These are phyloP conservation scores for Spea multiplicata DNA, from an alignment of 2,113 vertebrate species.

Conservation along the genomic window DNA sequence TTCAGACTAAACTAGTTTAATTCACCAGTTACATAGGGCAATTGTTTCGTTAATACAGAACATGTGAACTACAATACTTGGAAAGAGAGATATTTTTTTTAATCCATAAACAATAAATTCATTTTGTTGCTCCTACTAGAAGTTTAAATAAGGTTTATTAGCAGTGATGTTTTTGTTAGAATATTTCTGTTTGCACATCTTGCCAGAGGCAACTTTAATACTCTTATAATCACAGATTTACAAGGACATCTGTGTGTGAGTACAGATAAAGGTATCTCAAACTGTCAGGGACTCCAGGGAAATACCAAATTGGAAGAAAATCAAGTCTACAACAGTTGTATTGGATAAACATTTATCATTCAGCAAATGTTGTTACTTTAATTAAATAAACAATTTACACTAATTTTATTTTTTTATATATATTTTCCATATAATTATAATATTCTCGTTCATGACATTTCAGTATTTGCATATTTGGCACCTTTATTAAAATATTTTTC, in stretches of 20 bases:
- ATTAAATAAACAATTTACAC: background rate
- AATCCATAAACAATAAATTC: background rate
- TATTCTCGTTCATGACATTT: no score
- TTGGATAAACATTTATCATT: background rate
- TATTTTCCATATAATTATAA: no score
- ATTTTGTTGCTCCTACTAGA: background rate
- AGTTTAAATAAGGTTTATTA: background rate
- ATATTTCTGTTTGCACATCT: background rate
- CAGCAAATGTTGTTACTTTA: background rate
- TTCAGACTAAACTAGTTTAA: no score
- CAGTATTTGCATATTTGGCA: no score
- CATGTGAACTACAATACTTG: no score
- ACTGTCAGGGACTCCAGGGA: slow-evolving; percentile 7
- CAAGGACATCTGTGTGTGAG: background rate
- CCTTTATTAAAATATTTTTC: no score
- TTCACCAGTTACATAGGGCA: no score
- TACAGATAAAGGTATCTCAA: slow-evolving; percentile 19
- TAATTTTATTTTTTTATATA: background rate
- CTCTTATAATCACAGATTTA: slow-evolving; percentile 9
- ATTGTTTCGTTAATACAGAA: no score
- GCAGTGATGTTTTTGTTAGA: background rate
- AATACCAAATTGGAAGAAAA: slow-evolving; percentile 4
- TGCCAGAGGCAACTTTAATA: background rate
- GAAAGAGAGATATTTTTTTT: no score
- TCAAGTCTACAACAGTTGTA: background rate